Conservation (phyloP, 2,888 invertebrate genomes). For the Synanthedon tipuliformis region DNA sequence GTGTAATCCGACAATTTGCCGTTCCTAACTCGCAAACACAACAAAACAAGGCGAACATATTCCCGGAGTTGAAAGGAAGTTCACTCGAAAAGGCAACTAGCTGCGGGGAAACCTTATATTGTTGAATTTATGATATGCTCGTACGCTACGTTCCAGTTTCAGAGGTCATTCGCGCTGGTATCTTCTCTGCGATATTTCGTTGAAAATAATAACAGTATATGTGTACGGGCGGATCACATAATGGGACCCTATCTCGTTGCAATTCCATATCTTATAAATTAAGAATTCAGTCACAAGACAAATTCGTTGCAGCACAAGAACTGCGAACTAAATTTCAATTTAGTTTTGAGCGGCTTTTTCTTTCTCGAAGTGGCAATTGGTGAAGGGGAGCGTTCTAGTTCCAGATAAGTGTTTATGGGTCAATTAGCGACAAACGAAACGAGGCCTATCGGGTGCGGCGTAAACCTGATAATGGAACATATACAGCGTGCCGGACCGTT, state of each 20-base stretch:
- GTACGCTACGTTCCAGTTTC: slow-evolving; percentile 44
- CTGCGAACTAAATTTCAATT: slow-evolving; percentile 24
- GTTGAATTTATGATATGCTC: slow-evolving; percentile 60
- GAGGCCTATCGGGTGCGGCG: slow-evolving; percentile 34
- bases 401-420: slow-evolving; percentile 56
- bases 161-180: slow-evolving; percentile 43
- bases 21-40: slow-evolving; percentile 62
- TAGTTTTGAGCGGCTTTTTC: slow-evolving; percentile 26
- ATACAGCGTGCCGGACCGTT: neutral
- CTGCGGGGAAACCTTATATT: slow-evolving; percentile 58
- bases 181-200: slow-evolving; percentile 39
- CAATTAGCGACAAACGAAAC: slow-evolving; percentile 52
- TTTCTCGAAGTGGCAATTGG: slow-evolving; percentile 35
- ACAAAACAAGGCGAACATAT: slow-evolving; percentile 64
- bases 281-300: neutral
- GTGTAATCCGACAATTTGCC: slow-evolving; percentile 64
- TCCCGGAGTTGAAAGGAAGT: slow-evolving; percentile 58
- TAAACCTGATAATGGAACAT: slow-evolving; percentile 41
- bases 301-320: slow-evolving; percentile 16
- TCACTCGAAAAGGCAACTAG: slow-evolving; percentile 63
- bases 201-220: slow-evolving; percentile 45
- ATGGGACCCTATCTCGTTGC: slow-evolving; percentile 24
- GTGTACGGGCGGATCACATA: slow-evolving; percentile 21
- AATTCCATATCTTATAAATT: slow-evolving; percentile 16
- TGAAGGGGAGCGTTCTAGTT: slow-evolving; percentile 36